phyloP scores from a whole-genome alignment of 1,140 invertebrate genomes.

The Cotesia glomerata region DNA sequence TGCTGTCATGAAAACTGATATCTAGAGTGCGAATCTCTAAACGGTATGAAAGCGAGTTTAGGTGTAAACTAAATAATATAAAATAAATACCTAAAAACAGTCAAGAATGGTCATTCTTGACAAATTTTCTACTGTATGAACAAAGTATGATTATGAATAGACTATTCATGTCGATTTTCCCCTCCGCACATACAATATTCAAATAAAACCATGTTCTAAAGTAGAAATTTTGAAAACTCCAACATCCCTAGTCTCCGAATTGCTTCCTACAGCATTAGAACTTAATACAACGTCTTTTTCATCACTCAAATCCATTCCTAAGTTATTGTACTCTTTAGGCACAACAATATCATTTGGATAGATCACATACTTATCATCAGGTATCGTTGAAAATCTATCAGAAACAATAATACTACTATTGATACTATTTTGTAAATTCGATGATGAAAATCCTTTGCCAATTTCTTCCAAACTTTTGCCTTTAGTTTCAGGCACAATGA shows the following conservation, averaged over 20 bases:
- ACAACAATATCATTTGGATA: background rate
- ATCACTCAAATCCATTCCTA: slow-evolving; percentile 2
- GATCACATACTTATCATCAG: slow-evolving; percentile 2
- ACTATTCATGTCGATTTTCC: background rate
- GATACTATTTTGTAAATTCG: background rate
- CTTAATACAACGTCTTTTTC: background rate
- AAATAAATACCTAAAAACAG: no score
- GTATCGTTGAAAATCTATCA: background rate
- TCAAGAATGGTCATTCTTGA: no score
- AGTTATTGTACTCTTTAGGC: background rate
- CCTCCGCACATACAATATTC: background rate
- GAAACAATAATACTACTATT: background rate
- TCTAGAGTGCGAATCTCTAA: no score
- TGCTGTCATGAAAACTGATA: no score
- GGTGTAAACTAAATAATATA: no score
- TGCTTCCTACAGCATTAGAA: background rate
- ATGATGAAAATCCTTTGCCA: slow-evolving; percentile 66
- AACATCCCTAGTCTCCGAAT: background rate
- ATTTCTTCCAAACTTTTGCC: slow-evolving; percentile 81
- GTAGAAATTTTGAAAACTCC: background rate
- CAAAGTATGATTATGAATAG: background rate
- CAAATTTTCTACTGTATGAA: no score
- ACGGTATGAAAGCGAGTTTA: no score
- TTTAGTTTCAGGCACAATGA: slow-evolving; percentile 82
- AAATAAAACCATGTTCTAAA: background rate